A percentile compares a stretch with the other conserved stretches of the same genome.
Conservation (phyloP, 2,797 vertebrate genomes). For the Harpagifer antarcticus region DNA sequence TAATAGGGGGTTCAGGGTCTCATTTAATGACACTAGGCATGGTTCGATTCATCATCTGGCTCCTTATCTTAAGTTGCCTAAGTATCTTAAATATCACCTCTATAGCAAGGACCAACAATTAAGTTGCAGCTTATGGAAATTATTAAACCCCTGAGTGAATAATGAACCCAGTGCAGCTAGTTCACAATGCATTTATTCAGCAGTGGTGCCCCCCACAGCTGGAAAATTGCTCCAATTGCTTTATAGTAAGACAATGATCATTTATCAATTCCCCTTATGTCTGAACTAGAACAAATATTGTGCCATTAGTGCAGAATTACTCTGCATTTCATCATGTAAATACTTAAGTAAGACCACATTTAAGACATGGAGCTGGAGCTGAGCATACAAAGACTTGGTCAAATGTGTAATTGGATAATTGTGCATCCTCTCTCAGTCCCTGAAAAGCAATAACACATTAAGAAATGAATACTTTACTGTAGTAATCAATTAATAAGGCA, state of each 20-base stretch:
- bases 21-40: slow-evolving; percentile 9
- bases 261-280: slow-evolving; percentile 59
- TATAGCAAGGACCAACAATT: slow-evolving; percentile 36
- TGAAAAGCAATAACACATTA: slow-evolving; percentile 10
- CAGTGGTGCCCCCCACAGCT: slow-evolving; percentile 54
- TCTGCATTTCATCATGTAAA: slow-evolving; percentile 59
- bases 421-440: slow-evolving; percentile 9
- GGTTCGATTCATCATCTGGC: slow-evolving; percentile 5
- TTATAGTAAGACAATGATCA: slow-evolving; percentile 60
- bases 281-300: slow-evolving; percentile 65
- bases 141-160: slow-evolving; percentile 40
- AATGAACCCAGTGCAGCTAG: slow-evolving; percentile 47
- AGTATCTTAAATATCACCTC: slow-evolving; percentile 11
- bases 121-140: slow-evolving; percentile 42
- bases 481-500: slow-evolving; percentile 5
- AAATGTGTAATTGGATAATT: slow-evolving; percentile 45
- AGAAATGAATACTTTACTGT: background rate
- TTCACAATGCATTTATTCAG: slow-evolving; percentile 46
- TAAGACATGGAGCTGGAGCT: slow-evolving; percentile 18
- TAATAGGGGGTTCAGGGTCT: background rate
- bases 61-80: slow-evolving; percentile 6
- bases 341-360: slow-evolving; percentile 36
- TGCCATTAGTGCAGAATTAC: slow-evolving; percentile 58
- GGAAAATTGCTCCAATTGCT: slow-evolving; percentile 57
- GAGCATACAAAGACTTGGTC: slow-evolving; percentile 17